A percentile compares a stretch with the other conserved stretches of the same genome.
phyloP scores from a whole-genome alignment of 1,140 invertebrate genomes.

The Teleogryllus occipitalis region DNA sequence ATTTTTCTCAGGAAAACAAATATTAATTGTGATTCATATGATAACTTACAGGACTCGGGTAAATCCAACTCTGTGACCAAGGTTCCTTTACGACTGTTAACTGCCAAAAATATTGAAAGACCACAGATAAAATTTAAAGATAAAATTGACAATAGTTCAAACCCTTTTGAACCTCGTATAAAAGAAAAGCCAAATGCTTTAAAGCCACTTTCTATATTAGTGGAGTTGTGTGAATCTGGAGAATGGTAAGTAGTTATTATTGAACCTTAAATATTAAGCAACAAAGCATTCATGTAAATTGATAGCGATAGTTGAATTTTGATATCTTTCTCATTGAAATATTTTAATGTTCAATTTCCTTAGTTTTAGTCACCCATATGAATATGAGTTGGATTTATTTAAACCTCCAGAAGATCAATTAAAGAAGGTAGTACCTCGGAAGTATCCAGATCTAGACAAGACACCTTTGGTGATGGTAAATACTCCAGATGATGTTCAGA shows the following conservation, averaged over 20 bases:
- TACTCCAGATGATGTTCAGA: constrained; percentile 52
- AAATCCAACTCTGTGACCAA: neutral
- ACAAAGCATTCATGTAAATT: too few species aligned
- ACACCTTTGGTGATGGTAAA: constrained; percentile 62
- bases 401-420: constrained; percentile 44
- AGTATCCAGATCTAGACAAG: constrained; percentile 47
- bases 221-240: constrained; percentile 55
- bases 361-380: constrained; percentile 82
- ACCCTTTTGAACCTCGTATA: constrained; percentile 73
- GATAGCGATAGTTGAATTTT: too few species aligned
- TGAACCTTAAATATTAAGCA: too few species aligned
- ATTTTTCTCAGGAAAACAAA: neutral
- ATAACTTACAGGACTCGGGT: too few species aligned
- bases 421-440: constrained; percentile 33
- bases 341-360: neutral
- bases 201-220: constrained; percentile 65
- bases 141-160: constrained; percentile 71
- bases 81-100: constrained; percentile 51
- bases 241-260: constrained; percentile 30
- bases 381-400: constrained; percentile 72
- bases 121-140: constrained; percentile 81
- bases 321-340: neutral
- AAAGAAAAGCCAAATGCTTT: constrained; percentile 82
- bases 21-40: too few species aligned
- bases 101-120: constrained; percentile 64